Evolutionary conservation across 2,888 invertebrate species (phyloP), one percentile per base, ranked within the genome.

Genomic region (Pristionchus entomophagus): DNA sequence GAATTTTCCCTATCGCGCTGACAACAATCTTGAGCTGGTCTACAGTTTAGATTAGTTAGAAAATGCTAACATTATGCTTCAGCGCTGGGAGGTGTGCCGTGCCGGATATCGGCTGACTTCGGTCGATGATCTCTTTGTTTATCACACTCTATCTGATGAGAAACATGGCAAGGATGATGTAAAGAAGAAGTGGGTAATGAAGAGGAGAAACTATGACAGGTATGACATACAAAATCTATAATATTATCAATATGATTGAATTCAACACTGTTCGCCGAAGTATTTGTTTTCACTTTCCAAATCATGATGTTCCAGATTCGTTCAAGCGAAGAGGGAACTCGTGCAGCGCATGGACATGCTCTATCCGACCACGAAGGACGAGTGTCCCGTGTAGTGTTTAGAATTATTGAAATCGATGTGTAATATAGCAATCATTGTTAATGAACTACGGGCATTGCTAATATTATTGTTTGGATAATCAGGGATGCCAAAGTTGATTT

Each of bases 21-120:
- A 80, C 32, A 80, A 80, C n/a, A 80, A 80, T 51, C 78, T 80
- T 19, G 78, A 80, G 29, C 14, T 80, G 78, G 78, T 80, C 1
- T n/a, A n/a, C n/a, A n/a, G n/a, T n/a, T n/a, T n/a, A n/a, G n/a
- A n/a, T n/a, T n/a, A n/a, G n/a, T n/a, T n/a, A n/a, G n/a, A n/a
- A n/a, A n/a, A 29, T 32, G 29, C 32, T 6, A 8, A 26, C 19
- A 26, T 6, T 10, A 45, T 17, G 14, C 38, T 88, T 77, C 49
- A 89, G 89, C 83, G 89, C 32, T 89, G 89, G 89, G 89, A 89
- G 78, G 89, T 89, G 87, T 89, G 89, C 35, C 86, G 89, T 14
- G 86, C 86, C n/a, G 88, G 88, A 19, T 89, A 84, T 78, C 82
- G 85, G 22, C 88, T 89, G 26, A 87, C 85, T 17, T 77, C 89